A percentile compares a stretch with the other conserved stretches of the same genome.
Conservation (phyloP, 2,888 invertebrate genomes). For the Cinara cedri region DNA sequence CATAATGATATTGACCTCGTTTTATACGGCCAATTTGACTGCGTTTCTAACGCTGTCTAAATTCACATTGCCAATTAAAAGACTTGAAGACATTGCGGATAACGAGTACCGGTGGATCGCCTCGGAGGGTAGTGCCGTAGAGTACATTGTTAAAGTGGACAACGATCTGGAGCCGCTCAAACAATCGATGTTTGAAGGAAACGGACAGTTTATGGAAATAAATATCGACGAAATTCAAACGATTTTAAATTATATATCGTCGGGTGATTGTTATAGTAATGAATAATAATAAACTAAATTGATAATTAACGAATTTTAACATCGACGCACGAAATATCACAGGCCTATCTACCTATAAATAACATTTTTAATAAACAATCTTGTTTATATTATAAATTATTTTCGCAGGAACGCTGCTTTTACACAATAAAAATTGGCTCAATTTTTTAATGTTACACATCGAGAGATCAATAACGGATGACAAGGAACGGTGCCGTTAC, state of each 20-base stretch:
- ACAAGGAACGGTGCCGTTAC: constrained; percentile 75
- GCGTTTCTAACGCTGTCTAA: constrained; percentile 85
- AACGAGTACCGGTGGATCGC: constrained; percentile 77
- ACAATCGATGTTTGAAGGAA: constrained; percentile 54
- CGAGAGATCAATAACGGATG: constrained; percentile 63
- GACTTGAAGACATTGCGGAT: constrained; percentile 70
- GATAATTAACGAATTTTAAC: no score
- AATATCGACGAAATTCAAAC: constrained; percentile 40
- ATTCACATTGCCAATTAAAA: constrained; percentile 80
- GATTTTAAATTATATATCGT: constrained; percentile 55
- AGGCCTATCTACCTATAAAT: no score
- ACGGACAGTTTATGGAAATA: constrained; percentile 58
- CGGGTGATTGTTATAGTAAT: constrained; percentile 49
- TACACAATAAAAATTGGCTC: constrained; percentile 75
- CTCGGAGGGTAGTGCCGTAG: constrained; percentile 72
- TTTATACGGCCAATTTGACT: constrained; percentile 89
- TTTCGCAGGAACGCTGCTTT: constrained; percentile 66
- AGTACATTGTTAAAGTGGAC: constrained; percentile 67
- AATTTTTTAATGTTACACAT: constrained; percentile 72
- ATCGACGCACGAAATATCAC: no score
- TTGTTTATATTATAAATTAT: constrained; percentile 12
- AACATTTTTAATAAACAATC: not conserved
- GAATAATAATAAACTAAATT: no score
- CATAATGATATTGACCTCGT: constrained; percentile 83
- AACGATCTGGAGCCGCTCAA: constrained; percentile 52